These are phyloP conservation scores for Malacoraja senta DNA, from an alignment of 2,797 vertebrate genomes.

Conservation along the genomic window DNA sequence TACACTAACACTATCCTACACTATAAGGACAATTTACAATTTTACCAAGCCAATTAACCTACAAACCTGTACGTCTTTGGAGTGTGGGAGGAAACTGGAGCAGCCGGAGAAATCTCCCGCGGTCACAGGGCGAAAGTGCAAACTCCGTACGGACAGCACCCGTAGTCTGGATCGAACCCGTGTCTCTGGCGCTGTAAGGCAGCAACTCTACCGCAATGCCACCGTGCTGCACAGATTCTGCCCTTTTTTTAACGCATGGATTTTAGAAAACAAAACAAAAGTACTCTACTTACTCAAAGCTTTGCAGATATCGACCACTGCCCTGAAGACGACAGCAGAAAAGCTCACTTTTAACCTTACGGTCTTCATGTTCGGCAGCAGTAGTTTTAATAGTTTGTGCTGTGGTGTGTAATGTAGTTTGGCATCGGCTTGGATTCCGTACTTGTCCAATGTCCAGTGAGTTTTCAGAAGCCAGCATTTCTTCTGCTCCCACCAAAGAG, in stretches of 20 bases:
- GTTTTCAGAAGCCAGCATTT: constrained; percentile 89
- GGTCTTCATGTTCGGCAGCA: constrained; percentile 83
- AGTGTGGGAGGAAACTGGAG: no score
- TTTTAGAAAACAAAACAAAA: not conserved
- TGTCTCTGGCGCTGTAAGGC: no score
- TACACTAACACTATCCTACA: no score
- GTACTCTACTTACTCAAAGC: constrained; percentile 73
- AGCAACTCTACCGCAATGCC: no score
- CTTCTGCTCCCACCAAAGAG: constrained; percentile 93
- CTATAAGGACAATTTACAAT: no score
- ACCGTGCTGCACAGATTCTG: not conserved
- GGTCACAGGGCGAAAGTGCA: no score
- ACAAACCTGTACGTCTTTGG: no score
- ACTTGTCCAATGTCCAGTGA: constrained; percentile 97
- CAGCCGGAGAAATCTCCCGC: no score
- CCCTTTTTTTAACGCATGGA: not conserved
- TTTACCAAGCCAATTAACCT: no score
- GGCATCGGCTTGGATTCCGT: constrained; percentile 86
- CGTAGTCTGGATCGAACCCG: no score
- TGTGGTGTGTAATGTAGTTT: constrained; percentile 83
- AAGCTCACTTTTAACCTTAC: constrained; percentile 80
- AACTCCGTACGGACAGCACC: no score
- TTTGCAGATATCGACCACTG: constrained; percentile 82
- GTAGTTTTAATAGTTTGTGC: constrained; percentile 79
- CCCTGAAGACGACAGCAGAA: constrained; percentile 80